Conservation (phyloP, 2,797 vertebrate species). For the Parotocinclus haroldoi region DNA sequence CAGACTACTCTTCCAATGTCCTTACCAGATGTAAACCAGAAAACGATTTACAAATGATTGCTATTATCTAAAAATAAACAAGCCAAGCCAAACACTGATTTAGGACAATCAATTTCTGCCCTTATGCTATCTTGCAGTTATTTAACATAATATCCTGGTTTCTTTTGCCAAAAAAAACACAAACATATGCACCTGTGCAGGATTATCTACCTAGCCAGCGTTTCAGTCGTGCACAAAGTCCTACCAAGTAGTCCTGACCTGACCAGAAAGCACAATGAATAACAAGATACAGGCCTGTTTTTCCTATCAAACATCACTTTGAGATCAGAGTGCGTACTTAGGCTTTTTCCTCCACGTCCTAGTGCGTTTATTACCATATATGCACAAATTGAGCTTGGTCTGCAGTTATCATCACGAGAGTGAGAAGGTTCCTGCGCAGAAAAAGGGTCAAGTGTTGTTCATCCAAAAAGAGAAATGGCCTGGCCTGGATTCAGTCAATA, state of each 20-base stretch:
- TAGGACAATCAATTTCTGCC: not conserved
- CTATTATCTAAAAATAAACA: not conserved
- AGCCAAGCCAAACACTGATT: not conserved
- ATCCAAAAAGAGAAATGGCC: conserved; percentile 28
- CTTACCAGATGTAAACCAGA: no score
- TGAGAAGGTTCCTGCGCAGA: conserved; percentile 1
- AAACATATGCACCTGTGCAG: conserved; percentile 34
- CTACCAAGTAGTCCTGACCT: conserved; percentile 14
- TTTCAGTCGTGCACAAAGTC: conserved; percentile 31
- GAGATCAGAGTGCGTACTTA: conserved; percentile 10
- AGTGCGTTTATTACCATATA: conserved; percentile 30
- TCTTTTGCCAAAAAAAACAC: conserved; percentile 7
- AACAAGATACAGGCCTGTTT: conserved; percentile 9
- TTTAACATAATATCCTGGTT: conserved; percentile 2
- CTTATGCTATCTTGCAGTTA: not conserved
- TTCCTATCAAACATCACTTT: conserved; percentile 17
- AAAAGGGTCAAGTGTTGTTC: conserved; percentile 25
- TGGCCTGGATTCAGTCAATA: conserved; percentile 25
- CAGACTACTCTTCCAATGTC: no score
- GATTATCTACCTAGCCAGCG: conserved; percentile 23
- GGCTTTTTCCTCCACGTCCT: not conserved
- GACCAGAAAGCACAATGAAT: conserved; percentile 6
- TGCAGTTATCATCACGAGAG: not conserved
- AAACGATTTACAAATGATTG: no score
- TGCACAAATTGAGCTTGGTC: conserved; percentile 11